Evolutionary conservation across 2,888 invertebrate species (phyloP), one percentile per base, ranked within the genome.

Genomic region (Drosophila longiperda): DNA sequence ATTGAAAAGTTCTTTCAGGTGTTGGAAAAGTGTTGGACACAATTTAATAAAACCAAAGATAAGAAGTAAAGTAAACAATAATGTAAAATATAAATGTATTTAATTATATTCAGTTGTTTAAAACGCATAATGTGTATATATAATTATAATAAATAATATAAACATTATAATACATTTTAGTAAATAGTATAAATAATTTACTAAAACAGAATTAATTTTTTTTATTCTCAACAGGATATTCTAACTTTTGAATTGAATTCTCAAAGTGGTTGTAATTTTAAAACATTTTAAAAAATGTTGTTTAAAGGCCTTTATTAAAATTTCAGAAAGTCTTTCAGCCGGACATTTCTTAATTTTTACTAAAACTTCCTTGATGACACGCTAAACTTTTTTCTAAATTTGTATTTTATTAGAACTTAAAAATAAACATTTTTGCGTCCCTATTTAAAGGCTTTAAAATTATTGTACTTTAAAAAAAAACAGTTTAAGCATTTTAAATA

Each of bases 1-100:
- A 94, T 97, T n/a, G 95, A 96, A 89, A 91, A 93, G 29, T 96
- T 97, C 91, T 93, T 96, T 55, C 94, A 94, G 76, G 94, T 96
- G 84, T 92, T 97, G 55, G 94, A 95, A 66, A 95, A 95, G 92
- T 95, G 95, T 60, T 91, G 94, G 90, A 42, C 9, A 9, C 65
- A 69, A 23, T 62, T 62, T 8, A 49, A 32, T 8, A 61, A 73
- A 40, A 12, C 23, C 1, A 11, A 3, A 2, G 5, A 11, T 32
- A 55, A 63, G 48, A n/a, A 52, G 20, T 32, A 15, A 11, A 49
- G 9, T n/a, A 20, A 52, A 5, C 32, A 20, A 45, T 40, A 40
- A 40, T n/a, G 9, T 17, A n/a, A 49, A 32, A 17, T 32, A 52
- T 32, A 32, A 52, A 52, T 52, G 32, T 52, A 52, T 7, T 29